Base-by-base conservation (phyloP, 2,888 invertebrate species). In the Sepiola atlantica region DNA sequence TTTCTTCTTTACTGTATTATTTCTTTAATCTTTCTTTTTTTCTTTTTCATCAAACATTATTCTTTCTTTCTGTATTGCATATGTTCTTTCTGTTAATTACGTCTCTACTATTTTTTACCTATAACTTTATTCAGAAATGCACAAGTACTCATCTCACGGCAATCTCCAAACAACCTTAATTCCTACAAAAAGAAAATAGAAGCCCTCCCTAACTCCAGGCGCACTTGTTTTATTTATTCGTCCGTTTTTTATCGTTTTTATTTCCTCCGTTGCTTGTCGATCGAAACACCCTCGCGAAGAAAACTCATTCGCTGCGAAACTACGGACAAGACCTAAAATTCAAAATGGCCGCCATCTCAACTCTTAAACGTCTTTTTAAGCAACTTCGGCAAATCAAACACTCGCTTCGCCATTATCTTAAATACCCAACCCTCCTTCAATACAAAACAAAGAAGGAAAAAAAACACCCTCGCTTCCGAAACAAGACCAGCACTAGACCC, bases 251-350 rank as follows among this genome's bases (percentile, higher is more conserved):
- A 45, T 14, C 77, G 32, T 77, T n/a, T 77, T n/a, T 77, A n/a
- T 77, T n/a, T 77, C 77, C 28, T n/a, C n/a, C 77, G n/a, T 14
- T n/a, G 77, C 28, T 77, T 77, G 77, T 10, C n/a, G n/a, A n/a
- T 77, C n/a, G 77, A 77, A 77, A 77, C n/a, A 77, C n/a, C 77
- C n/a, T 77, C 77, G 77, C 77, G 77, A 77, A 77, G 77, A 77
- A 77, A 77, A 77, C 77, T n/a, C n/a, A n/a, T 77, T 32, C 77
- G n/a, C n/a, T n/a, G n/a, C 32, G n/a, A 77, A 77, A n/a, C n/a
- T 77, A 77, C n/a, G 77, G 32, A 77, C n/a, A 77, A 77, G n/a
- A 14, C n/a, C 45, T 2, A n/a, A 77, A 77, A 77, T n/a, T n/a
- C 32, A 77, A 77, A 77, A 77, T 77, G 77, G n/a, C 32, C n/a